A percentile compares a stretch with the other conserved stretches of the same genome.
These are phyloP conservation scores for Cryptoblepharus egeriae DNA, from an alignment of 2,797 vertebrate species.

Conservation along the genomic window DNA sequence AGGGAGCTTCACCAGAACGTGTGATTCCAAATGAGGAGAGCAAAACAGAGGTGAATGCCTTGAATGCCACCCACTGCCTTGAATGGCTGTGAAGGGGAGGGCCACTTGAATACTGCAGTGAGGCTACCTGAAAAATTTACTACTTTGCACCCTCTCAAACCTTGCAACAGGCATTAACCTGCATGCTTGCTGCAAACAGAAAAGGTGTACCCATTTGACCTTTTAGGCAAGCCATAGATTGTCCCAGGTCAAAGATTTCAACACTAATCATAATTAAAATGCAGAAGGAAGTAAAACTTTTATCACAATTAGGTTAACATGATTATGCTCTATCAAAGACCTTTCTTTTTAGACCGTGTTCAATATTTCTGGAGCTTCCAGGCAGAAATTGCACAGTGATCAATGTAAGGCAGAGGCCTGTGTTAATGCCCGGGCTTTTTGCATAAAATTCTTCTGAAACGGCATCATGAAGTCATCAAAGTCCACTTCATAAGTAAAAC, in stretches of 20 bases:
- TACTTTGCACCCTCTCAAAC: too few species aligned
- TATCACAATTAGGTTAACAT: conserved; percentile 13
- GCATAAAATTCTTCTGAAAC: conserved; percentile 79
- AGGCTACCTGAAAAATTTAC: too few species aligned
- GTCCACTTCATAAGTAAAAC: conserved; percentile 76
- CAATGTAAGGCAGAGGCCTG: conserved; percentile 35
- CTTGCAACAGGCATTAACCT: neutral
- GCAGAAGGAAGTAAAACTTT: conserved; percentile 24
- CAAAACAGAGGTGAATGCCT: too few species aligned
- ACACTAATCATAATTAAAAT: neutral
- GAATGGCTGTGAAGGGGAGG: too few species aligned
- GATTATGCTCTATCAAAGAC: conserved; percentile 35
- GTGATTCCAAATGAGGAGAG: too few species aligned
- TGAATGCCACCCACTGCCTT: too few species aligned
- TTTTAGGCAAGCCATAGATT: neutral
- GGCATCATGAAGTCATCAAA: conserved; percentile 84
- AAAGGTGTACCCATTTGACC: neutral
- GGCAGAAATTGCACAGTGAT: neutral
- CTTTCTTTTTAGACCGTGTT: conserved; percentile 8
- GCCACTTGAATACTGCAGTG: too few species aligned
- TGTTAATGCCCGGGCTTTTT: conserved; percentile 67
- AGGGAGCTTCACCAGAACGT: too few species aligned
- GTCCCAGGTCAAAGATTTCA: conserved; percentile 7
- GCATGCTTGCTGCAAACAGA: neutral
- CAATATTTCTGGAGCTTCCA: conserved; percentile 22